These are phyloP conservation scores for Lepisosteus oculatus DNA, from an alignment of 2,113 vertebrate species.

Conservation along the genomic window DNA sequence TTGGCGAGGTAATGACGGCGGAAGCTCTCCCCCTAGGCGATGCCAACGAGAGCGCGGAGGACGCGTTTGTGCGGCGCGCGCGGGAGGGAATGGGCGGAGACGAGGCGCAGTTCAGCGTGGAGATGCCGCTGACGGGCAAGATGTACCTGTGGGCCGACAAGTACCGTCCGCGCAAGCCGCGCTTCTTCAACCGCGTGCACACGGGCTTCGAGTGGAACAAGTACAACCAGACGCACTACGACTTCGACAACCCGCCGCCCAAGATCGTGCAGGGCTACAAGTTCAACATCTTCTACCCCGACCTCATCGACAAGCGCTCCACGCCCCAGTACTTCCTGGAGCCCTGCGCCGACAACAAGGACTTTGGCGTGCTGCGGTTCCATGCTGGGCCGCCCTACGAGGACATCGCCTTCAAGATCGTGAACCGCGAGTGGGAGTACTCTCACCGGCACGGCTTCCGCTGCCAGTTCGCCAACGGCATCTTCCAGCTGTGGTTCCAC, in stretches of 20 bases:
- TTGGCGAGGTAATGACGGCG: too few species aligned
- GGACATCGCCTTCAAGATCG: slow-evolving; percentile 97
- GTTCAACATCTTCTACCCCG: slow-evolving; percentile 98
- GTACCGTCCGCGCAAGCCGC: slow-evolving; percentile 92
- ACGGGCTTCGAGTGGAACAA: slow-evolving; percentile 99
- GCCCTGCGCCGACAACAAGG: slow-evolving; percentile 87
- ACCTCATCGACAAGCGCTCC: slow-evolving; percentile 92
- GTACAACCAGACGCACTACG: slow-evolving; percentile 98
- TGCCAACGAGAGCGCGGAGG: slow-evolving; percentile 85
- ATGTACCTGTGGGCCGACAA: slow-evolving; percentile 98
- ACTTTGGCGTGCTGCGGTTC: slow-evolving; percentile 94
- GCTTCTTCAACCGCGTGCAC: slow-evolving; percentile 97
- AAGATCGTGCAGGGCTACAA: slow-evolving; percentile 98
- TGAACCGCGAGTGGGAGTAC: slow-evolving; percentile 95
- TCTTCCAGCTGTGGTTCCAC: slow-evolving; percentile 98
- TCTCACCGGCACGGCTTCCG: slow-evolving; percentile 95
- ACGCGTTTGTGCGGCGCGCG: slow-evolving; percentile 88
- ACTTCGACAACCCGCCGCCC: slow-evolving; percentile 94
- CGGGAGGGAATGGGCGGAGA: slow-evolving; percentile 92
- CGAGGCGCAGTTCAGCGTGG: slow-evolving; percentile 95
- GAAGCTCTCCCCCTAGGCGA: slow-evolving; percentile 64
- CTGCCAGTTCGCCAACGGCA: slow-evolving; percentile 95
- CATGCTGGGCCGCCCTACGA: slow-evolving; percentile 92
- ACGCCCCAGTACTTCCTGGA: slow-evolving; percentile 96
- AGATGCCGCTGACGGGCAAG: slow-evolving; percentile 86